Evolutionary conservation across 2,797 vertebrate species (phyloP).

Genomic region (Chromobotia macracanthus): DNA sequence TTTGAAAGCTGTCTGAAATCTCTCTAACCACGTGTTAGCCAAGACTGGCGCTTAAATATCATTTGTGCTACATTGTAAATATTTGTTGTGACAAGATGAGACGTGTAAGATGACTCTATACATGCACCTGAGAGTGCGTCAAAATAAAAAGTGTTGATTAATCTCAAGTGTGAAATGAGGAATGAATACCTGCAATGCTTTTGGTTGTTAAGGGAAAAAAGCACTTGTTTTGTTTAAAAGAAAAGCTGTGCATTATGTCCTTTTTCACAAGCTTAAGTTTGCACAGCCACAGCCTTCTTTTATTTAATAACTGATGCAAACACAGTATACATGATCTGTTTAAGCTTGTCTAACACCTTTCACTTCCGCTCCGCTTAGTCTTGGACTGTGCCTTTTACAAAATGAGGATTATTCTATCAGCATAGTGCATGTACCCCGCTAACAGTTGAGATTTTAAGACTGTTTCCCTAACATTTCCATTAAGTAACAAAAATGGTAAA

Average conservation of each 20-base stretch:
- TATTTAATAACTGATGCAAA: neutral
- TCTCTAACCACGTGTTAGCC: slow-evolving; percentile 30
- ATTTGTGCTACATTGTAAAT: neutral
- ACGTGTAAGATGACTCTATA: neutral
- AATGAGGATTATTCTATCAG: neutral
- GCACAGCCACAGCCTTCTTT: neutral
- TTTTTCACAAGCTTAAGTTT: neutral
- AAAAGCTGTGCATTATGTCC: neutral
- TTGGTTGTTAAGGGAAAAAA: neutral
- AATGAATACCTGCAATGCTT: neutral
- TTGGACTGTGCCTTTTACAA: slow-evolving; percentile 10
- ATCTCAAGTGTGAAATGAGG: neutral
- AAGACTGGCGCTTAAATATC: slow-evolving; percentile 40
- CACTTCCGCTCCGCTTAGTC: neutral
- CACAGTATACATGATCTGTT: neutral
- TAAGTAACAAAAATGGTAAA: too few species aligned
- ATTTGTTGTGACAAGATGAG: slow-evolving; percentile 21
- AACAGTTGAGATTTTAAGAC: too few species aligned
- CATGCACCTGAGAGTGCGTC: neutral
- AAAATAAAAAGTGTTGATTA: neutral
- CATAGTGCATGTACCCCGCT: neutral
- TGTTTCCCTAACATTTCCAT: too few species aligned
- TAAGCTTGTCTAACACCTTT: neutral
- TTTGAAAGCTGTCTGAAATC: slow-evolving; percentile 31
- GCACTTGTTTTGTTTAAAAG: neutral